phyloP scores from a whole-genome alignment of 2,113 vertebrate genomes.

The Entelurus aequoreus region DNA sequence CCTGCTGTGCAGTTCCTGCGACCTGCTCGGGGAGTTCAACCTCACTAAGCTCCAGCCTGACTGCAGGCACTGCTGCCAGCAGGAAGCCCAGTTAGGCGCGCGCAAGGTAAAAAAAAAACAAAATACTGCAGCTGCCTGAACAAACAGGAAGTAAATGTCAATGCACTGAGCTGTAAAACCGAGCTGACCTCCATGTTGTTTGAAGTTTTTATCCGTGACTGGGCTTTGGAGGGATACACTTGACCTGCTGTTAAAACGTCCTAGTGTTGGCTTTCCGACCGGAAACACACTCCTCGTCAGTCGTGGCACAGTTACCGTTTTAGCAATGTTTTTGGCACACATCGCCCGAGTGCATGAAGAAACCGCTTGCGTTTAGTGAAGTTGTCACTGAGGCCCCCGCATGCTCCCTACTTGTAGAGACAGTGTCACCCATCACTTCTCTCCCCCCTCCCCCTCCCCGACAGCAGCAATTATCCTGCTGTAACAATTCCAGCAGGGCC shows the following conservation, averaged over 20 bases:
- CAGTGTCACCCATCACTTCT: conserved; percentile 21
- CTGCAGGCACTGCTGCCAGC: conserved; percentile 92
- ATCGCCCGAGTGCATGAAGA: too few species aligned
- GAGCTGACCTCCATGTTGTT: neutral
- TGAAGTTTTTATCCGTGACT: neutral
- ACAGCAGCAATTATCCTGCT: conserved; percentile 40
- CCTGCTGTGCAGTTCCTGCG: conserved; percentile 94
- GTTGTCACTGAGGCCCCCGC: too few species aligned
- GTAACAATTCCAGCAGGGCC: conserved; percentile 13
- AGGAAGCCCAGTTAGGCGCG: conserved; percentile 87
- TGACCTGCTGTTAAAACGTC: too few species aligned
- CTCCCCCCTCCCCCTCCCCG: conserved; percentile 2
- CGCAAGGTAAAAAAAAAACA: conserved; percentile 78
- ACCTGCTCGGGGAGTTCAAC: conserved; percentile 88
- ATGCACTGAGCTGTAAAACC: neutral
- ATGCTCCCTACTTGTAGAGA: neutral
- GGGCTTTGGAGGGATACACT: conserved; percentile 2
- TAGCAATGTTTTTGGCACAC: too few species aligned
- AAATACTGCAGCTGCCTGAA: neutral
- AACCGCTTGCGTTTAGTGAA: too few species aligned
- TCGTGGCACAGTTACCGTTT: too few species aligned
- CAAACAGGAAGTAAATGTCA: conserved; percentile 2
- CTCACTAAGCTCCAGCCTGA: conserved; percentile 80
- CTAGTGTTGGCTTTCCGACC: too few species aligned
- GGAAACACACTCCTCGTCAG: too few species aligned